Conservation (phyloP, 2,113 vertebrate species). For the Lophotis ruficrista region DNA sequence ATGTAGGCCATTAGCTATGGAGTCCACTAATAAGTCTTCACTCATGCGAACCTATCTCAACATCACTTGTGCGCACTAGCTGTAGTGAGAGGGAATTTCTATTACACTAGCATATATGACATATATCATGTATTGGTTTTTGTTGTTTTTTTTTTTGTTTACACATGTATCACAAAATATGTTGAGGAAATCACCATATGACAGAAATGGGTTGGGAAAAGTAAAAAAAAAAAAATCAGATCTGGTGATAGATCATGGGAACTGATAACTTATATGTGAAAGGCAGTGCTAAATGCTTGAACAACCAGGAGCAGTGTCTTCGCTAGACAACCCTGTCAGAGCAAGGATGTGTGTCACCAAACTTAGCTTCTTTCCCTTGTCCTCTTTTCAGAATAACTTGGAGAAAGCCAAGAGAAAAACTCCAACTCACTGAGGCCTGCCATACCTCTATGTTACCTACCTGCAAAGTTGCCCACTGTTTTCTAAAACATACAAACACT, state of each 20-base stretch:
- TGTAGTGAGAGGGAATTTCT: neutral
- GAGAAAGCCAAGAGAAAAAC: neutral
- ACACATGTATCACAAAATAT: neutral
- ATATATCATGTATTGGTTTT: neutral
- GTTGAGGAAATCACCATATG: neutral
- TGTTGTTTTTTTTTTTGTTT: neutral
- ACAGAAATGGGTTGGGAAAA: neutral
- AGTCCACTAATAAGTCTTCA: neutral
- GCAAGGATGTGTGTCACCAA: neutral
- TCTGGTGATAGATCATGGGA: neutral
- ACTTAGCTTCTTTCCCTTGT: neutral
- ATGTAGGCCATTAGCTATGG: neutral
- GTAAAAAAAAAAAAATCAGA: no score
- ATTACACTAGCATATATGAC: neutral
- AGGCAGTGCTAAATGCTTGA: neutral
- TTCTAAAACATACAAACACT: neutral
- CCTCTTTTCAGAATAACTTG: constrained; percentile 24
- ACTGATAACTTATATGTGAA: neutral
- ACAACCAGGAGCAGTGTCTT: neutral
- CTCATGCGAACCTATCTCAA: neutral
- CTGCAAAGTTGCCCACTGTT: neutral
- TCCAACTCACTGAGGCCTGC: neutral
- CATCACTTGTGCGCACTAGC: neutral
- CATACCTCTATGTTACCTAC: neutral
- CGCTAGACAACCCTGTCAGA: neutral